Evolutionary conservation across 2,888 invertebrate species (phyloP).

Genomic region (Campaea margaritaria): DNA sequence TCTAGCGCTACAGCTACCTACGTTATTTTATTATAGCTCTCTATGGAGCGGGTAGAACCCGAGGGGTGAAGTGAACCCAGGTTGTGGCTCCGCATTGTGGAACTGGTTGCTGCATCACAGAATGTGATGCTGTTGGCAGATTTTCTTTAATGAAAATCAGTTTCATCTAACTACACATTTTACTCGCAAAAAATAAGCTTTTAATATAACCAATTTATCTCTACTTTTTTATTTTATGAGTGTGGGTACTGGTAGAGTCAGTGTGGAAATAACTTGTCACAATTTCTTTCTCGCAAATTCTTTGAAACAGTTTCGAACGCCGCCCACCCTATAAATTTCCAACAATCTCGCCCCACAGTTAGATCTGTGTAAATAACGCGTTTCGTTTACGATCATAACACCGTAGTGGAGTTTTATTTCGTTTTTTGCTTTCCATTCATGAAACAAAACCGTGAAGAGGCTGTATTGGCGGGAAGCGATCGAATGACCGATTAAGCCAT

Average conservation of each 20-base stretch:
- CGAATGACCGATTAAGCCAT: conserved; percentile 77
- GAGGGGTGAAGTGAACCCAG: conserved; percentile 57
- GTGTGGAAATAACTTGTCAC: neutral
- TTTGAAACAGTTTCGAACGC: conserved; percentile 3
- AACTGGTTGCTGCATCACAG: conserved; percentile 52
- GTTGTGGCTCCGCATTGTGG: conserved; percentile 60
- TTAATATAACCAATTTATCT: neutral
- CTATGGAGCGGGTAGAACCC: conserved; percentile 73
- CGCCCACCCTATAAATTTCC: conserved; percentile 22
- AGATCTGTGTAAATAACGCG: conserved; percentile 52
- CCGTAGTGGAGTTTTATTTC: conserved; percentile 61
- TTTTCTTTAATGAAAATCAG: conserved; percentile 7
- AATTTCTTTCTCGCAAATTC: neutral
- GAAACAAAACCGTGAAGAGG: conserved; percentile 68
- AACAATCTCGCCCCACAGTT: conserved; percentile 15
- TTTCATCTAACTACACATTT: too few relatives aligned
- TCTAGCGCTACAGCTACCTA: conserved; percentile 78
- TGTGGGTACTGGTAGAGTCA: neutral
- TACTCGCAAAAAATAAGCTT: too few relatives aligned
- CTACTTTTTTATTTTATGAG: neutral
- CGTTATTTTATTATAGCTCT: conserved; percentile 68
- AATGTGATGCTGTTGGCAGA: conserved; percentile 38
- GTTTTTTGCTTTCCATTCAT: conserved; percentile 75
- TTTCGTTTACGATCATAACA: conserved; percentile 67
- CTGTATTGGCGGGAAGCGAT: conserved; percentile 67